A percentile compares a stretch with the other conserved stretches of the same genome.
Evolutionary conservation across 2,113 vertebrate species (phyloP).

Genomic region (Urocolius indicus): DNA sequence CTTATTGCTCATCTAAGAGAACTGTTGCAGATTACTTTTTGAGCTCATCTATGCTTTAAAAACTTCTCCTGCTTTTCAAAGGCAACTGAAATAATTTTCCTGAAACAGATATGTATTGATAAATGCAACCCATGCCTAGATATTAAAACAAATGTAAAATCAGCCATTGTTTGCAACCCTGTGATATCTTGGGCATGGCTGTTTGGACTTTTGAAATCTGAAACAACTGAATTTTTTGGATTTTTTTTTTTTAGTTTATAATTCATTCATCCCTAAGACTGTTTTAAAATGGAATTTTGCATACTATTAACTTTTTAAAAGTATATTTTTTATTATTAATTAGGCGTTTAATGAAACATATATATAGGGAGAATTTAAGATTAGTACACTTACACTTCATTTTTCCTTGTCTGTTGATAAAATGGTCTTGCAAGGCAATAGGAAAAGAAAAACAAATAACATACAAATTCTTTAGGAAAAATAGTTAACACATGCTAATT

Average conservation of each 20-base stretch:
- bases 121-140: background rate
- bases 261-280: background rate
- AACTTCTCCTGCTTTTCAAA: slow-evolving; percentile 5
- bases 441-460: background rate
- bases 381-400: background rate
- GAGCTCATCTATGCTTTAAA: slow-evolving; percentile 6
- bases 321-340: slow-evolving; percentile 13
- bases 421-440: background rate
- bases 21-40: slow-evolving; percentile 1
- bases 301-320: background rate
- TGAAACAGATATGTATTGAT: background rate
- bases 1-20: slow-evolving; percentile 36
- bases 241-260: slow-evolving; percentile 43
- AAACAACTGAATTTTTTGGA: slow-evolving; percentile 25
- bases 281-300: slow-evolving; percentile 3
- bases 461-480: background rate
- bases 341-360: background rate
- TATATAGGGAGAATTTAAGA: slow-evolving; percentile 7
- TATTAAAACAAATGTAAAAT: slow-evolving; percentile 4
- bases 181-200: background rate
- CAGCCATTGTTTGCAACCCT: slow-evolving; percentile 1
- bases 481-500: slow-evolving; percentile 7
- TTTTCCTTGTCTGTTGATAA: slow-evolving; percentile 39
- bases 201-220: slow-evolving; percentile 1
- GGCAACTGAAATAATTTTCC: slow-evolving; percentile 3